Evolutionary conservation across 2,797 vertebrate genomes (phyloP).

Genomic region (Pseudotriccus pelzelni): DNA sequence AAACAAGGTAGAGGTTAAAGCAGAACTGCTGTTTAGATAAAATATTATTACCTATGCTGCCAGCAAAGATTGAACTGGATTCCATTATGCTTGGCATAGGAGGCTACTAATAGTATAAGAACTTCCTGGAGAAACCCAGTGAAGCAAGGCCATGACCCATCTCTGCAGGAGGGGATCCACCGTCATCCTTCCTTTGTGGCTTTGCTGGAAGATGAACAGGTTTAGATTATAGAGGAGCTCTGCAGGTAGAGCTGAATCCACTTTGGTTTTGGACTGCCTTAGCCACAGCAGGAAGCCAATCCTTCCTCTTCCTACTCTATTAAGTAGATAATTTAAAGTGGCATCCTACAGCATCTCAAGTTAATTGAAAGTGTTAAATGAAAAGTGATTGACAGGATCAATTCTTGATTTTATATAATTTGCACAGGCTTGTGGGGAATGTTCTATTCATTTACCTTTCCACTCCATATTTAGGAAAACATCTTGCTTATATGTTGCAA

Average conservation of each 20-base stretch:
- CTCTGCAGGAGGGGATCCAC: not conserved
- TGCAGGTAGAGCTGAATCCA: constrained; percentile 28
- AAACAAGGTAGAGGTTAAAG: not conserved
- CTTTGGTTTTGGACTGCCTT: not conserved
- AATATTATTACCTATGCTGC: not conserved
- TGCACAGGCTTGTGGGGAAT: constrained; percentile 18
- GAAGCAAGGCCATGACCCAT: constrained; percentile 6
- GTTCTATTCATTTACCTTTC: constrained; percentile 7
- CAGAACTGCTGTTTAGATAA: not conserved
- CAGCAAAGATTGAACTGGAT: not conserved
- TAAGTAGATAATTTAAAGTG: constrained; percentile 55
- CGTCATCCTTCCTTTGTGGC: not conserved
- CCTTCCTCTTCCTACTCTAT: constrained; percentile 48
- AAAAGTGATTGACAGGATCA: constrained; percentile 36
- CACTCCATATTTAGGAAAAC: not conserved
- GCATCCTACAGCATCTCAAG: constrained; percentile 47
- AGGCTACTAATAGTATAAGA: not conserved
- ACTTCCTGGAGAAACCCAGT: not conserved
- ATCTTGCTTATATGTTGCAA: not conserved
- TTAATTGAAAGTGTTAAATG: constrained; percentile 61
- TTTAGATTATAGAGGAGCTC: constrained; percentile 11
- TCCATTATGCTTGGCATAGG: not conserved
- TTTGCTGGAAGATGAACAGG: not conserved
- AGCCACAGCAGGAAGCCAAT: constrained; percentile 50
- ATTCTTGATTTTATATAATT: constrained; percentile 14